Evolutionary conservation across 2,113 vertebrate genomes (phyloP).

Genomic region (Semnornis frantzii): DNA sequence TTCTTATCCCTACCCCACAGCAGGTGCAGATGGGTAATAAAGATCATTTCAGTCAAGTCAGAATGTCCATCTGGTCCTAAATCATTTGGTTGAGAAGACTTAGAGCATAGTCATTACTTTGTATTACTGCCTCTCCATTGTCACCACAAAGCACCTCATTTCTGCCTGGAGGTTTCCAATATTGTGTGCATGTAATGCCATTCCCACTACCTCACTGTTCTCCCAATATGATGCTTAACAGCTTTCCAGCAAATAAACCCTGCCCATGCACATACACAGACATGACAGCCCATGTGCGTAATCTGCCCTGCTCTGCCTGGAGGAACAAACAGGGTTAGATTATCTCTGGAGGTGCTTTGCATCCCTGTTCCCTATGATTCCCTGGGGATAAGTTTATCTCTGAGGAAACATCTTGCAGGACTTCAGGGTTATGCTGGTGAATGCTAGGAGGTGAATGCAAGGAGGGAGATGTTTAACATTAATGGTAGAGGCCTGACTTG

Average conservation of each 20-base stretch:
- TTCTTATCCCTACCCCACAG: not conserved
- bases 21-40: not conserved
- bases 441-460: not conserved
- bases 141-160: not conserved
- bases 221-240: not conserved
- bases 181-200: not conserved
- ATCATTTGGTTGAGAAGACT: not conserved
- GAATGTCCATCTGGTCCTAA: not conserved
- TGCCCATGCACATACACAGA: not conserved
- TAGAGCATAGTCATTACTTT: not conserved
- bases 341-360: slow-evolving; percentile 35
- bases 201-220: not conserved
- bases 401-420: slow-evolving; percentile 36
- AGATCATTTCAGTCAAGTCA: not conserved
- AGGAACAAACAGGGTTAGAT: not conserved
- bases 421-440: not conserved
- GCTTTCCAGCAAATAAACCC: slow-evolving; percentile 21
- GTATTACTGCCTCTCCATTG: not conserved
- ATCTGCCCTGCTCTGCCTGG: slow-evolving; percentile 6
- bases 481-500: not conserved
- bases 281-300: not conserved
- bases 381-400: slow-evolving; percentile 32
- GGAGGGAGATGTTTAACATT: not conserved
- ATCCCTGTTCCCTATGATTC: slow-evolving; percentile 23
- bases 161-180: not conserved